Conservation (phyloP, 2,888 invertebrate genomes). For the Drosophila nr. medialis region DNA sequence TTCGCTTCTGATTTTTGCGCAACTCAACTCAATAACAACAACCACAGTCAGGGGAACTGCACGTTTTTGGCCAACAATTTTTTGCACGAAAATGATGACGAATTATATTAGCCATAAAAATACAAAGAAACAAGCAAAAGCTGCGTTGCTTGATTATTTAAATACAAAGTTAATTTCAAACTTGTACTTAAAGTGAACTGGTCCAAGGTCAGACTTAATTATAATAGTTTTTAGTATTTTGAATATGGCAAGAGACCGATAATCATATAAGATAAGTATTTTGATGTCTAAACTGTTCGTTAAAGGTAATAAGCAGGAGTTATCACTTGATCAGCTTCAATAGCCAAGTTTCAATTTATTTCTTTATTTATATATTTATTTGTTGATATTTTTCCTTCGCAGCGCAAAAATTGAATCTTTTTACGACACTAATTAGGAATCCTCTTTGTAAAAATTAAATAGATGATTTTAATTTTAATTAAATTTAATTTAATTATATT, state of each 20-base stretch:
- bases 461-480: no score
- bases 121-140: background rate
- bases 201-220: background rate
- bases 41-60: constrained; percentile 2
- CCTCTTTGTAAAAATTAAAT: background rate
- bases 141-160: background rate
- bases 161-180: background rate
- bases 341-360: background rate
- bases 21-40: constrained; percentile 27
- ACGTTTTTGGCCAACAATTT: constrained; percentile 9
- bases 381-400: background rate
- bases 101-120: background rate
- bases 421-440: no score
- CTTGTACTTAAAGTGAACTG: background rate
- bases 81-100: no score
- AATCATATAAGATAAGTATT: background rate
- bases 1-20: constrained; percentile 47
- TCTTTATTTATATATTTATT: background rate
- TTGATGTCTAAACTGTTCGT: background rate
- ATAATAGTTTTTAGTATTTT: background rate
- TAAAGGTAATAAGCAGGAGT: background rate
- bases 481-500: no score
- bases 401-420: no score
- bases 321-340: background rate
- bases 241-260: background rate